Base-by-base conservation (phyloP, 1,140 invertebrate species). In the Anagrus nilaparvatae region DNA sequence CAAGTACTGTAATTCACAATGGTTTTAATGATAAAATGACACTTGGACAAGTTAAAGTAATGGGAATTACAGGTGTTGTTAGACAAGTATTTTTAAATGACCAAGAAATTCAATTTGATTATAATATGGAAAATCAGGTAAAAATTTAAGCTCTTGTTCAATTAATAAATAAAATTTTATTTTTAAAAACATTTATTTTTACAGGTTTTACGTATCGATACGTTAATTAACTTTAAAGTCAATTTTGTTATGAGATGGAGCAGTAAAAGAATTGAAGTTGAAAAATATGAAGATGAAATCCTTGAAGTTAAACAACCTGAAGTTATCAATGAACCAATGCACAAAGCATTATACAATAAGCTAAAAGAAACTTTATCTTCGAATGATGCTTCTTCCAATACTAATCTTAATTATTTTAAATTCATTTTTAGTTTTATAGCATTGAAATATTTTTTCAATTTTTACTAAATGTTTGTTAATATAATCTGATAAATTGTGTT, bases 161-260 rank as follows among this genome's bases (percentile, higher is more conserved):
- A 46, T 27, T 13, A 29, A 35, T n/a, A 20, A 23, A 10, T 33
- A 4, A 13, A 36, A 43, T 36, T 35, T 33, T 2, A 9, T 20
- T 24, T 13, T 36, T 27, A 45, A 9, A 28, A 31, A 40, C 34
- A 47, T 27, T 12, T 36, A 28, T 43, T 46, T 48, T 50, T 69
- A 43, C 43, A 80, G 70, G 77, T 73, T 59, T 57, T 83, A 30
- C 69, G 75, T 47, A 50, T 72, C 31, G 71, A 73, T 32, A 63
- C 59, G 25, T 70, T 73, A 31, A 54, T 73, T 16, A 77, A 81
- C 18, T 51, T 81, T 36, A 66, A 69, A 23, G 9, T 51, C 28
- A 23, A 47, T 0, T 58, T 62, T 4, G 9, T 10, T 14, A 25
- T 62, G 24, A 37, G 9, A 16, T 62, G 60, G 60, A 37, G 8